These are phyloP conservation scores for Platichthys flesus DNA, from an alignment of 2,113 vertebrate genomes.

Conservation along the genomic window DNA sequence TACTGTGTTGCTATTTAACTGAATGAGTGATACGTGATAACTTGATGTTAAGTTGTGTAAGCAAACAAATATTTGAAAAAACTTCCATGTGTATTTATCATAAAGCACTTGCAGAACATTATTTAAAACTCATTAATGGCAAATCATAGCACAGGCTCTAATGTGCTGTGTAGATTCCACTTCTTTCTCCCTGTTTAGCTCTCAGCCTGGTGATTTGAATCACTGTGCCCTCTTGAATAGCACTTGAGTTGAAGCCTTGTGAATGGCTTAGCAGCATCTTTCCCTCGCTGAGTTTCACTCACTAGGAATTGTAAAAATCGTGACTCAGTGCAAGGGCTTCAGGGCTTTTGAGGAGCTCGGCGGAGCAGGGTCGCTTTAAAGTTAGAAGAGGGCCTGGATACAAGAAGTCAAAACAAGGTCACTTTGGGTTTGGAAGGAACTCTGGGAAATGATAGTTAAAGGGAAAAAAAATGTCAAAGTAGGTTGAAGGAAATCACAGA, in stretches of 20 bases:
- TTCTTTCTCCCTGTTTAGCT: background rate
- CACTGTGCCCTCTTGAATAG: slow-evolving; percentile 15
- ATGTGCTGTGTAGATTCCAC: background rate
- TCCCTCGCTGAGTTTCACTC: slow-evolving; percentile 22
- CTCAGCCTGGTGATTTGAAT: slow-evolving; percentile 21
- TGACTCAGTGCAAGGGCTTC: slow-evolving; percentile 1
- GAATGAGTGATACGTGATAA: too few relatives aligned
- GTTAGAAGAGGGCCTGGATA: slow-evolving; percentile 16
- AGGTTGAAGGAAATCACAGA: background rate
- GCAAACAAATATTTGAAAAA: too few relatives aligned
- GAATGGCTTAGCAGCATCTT: slow-evolving; percentile 18
- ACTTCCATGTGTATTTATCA: too few relatives aligned
- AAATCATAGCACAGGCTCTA: background rate
- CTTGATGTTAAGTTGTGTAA: too few relatives aligned
- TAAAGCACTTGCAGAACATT: too few relatives aligned
- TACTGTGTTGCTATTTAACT: too few relatives aligned
- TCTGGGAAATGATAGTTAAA: slow-evolving; percentile 13
- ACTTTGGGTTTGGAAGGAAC: slow-evolving; percentile 1
- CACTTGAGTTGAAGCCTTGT: slow-evolving; percentile 12
- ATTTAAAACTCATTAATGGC: background rate
- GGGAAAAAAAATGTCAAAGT: background rate
- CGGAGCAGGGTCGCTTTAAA: slow-evolving; percentile 25
- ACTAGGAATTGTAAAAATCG: slow-evolving; percentile 30
- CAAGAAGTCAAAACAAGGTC: slow-evolving; percentile 27
- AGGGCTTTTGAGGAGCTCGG: slow-evolving; percentile 19